These are phyloP conservation scores for Crepidodera aurea DNA, from an alignment of 2,888 invertebrate species.

Conservation along the genomic window DNA sequence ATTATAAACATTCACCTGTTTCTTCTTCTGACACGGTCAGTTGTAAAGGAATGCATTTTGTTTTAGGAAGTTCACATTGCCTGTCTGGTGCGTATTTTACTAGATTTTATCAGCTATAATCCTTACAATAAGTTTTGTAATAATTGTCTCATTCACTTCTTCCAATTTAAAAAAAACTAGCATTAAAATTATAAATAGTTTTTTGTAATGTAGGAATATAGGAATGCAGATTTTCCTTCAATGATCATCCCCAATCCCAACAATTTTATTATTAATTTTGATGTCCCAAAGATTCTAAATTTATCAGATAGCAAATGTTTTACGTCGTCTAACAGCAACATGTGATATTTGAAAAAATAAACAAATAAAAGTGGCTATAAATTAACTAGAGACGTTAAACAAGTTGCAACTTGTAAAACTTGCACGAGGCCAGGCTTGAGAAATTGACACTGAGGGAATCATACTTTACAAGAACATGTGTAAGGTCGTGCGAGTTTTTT, in stretches of 20 bases:
- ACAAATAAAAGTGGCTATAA: slow-evolving; percentile 1
- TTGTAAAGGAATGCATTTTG: not conserved
- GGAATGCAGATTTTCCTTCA: no score
- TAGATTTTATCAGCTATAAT: no score
- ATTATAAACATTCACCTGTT: slow-evolving; percentile 41
- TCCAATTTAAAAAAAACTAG: no score
- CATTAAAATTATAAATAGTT: no score
- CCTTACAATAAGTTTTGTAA: no score
- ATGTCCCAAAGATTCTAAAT: no score
- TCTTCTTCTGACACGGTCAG: not conserved
- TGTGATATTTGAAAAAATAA: not conserved
- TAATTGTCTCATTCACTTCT: no score
- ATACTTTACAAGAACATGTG: slow-evolving; percentile 12
- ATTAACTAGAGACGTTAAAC: slow-evolving; percentile 7
- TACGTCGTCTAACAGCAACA: slow-evolving; percentile 1
- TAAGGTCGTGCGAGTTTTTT: slow-evolving; percentile 12
- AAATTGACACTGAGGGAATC: slow-evolving; percentile 6
- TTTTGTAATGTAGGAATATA: no score
- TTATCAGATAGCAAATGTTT: no score
- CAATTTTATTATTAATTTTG: no score
- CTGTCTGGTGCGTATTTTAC: no score
- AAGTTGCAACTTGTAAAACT: slow-evolving; percentile 10
- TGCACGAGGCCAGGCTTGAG: slow-evolving; percentile 10
- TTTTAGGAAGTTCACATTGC: not conserved
- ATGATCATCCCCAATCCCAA: no score